Evolutionary conservation across 2,888 invertebrate genomes (phyloP).

Genomic region (Aspidiotus rigidus): DNA sequence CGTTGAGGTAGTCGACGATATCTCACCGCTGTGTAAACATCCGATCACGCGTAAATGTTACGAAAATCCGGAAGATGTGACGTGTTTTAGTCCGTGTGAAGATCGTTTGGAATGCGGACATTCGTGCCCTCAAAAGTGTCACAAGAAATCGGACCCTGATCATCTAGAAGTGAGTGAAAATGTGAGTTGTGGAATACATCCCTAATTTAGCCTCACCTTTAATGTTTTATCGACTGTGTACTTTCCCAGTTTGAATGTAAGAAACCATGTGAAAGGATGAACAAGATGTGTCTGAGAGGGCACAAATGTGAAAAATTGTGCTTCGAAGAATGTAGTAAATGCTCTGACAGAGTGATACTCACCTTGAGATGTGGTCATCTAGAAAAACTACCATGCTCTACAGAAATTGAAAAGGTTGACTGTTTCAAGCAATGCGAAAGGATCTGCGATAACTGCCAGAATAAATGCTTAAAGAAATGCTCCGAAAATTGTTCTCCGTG

Average conservation of each 20-base stretch:
- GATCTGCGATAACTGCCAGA: slow-evolving; percentile 37
- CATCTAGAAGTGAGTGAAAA: slow-evolving; percentile 48
- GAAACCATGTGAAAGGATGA: slow-evolving; percentile 46
- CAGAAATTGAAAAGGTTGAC: neutral
- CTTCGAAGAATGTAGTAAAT: slow-evolving; percentile 46
- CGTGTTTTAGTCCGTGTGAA: slow-evolving; percentile 47
- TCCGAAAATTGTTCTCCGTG: slow-evolving; percentile 44
- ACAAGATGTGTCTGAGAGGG: slow-evolving; percentile 46
- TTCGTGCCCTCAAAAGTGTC: slow-evolving; percentile 51
- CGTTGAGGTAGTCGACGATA: slow-evolving; percentile 21
- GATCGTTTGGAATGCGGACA: slow-evolving; percentile 56
- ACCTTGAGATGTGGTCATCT: slow-evolving; percentile 48
- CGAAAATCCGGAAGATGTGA: slow-evolving; percentile 23
- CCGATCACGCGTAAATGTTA: slow-evolving; percentile 40
- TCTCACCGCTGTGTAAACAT: slow-evolving; percentile 44
- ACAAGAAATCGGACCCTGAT: slow-evolving; percentile 55
- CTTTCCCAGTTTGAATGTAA: slow-evolving; percentile 44
- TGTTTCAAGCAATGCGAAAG: slow-evolving; percentile 4
- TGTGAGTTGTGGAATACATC: slow-evolving; percentile 15
- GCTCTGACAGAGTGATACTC: slow-evolving; percentile 46
- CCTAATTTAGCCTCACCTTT: neutral
- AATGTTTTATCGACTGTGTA: neutral
- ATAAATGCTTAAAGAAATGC: slow-evolving; percentile 46
- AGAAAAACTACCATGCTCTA: slow-evolving; percentile 44
- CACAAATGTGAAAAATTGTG: slow-evolving; percentile 49